Base-by-base conservation (phyloP, 2,113 vertebrate genomes). In the Sander vitreus region DNA sequence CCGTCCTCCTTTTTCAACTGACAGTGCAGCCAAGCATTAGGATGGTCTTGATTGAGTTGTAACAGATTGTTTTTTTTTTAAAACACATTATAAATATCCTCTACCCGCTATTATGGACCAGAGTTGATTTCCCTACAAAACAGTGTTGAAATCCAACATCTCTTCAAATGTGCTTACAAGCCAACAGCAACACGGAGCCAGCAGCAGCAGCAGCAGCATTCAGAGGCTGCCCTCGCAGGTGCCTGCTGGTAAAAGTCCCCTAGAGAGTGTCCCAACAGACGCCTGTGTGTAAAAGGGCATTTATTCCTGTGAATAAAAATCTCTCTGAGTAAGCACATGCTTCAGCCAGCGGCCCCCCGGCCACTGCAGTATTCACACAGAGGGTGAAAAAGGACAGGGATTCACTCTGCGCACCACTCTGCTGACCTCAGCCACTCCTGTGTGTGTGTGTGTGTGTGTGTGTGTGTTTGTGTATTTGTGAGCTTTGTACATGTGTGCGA, bases 261-360 rank as follows among this genome's bases (percentile, higher is more conserved):
- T 23, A 76, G 80, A 85, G 91, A 83, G 73, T 82, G 85, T 87
- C 85, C 85, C 33, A 13, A 68, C 83, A 81, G 79, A 88, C 84
- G 89, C 83, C 86, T 82, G 88, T 59, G 70, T 83, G 83, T 85
- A 88, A 91, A 92, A 27, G 66, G 83, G 62, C 76, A 88, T 93
- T 93, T 91, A 91, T 93, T 93, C 78, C 80, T 80, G 62, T 92
- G 91, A 93, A 93, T 91, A 92, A 89, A 50, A 93, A 94, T 92
- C 88, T 80, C 88, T 91, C 90, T 91, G 93, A 93, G 90, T 94
- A 94, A 94, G 93, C 93, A 94, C 90, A 93, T 94, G 93, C 80
- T 93, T 90, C 80, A 85, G 88, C 89, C 58, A 73, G 83, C 54
- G 83, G 84, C 90, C 93, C 92, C 93, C 85, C 78, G 64, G 84